A percentile compares a stretch with the other conserved stretches of the same genome.
phyloP scores from a whole-genome alignment of 2,797 vertebrate species.

The Hafferia zeledoni region DNA sequence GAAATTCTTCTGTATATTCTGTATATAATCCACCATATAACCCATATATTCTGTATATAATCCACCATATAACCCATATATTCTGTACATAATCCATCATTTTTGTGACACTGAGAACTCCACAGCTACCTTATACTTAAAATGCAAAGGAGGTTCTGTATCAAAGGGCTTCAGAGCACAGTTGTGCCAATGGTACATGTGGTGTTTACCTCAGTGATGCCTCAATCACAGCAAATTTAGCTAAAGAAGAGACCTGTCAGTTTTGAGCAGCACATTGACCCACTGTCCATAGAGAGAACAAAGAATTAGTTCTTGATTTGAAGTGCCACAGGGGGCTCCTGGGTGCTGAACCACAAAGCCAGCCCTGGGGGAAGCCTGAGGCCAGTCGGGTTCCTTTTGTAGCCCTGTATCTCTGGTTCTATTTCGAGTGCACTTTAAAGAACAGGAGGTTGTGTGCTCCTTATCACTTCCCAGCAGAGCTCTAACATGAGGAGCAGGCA shows the following conservation, averaged over 20 bases:
- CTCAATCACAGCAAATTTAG: fast-evolving
- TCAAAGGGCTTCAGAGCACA: neutral
- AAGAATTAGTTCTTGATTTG: neutral
- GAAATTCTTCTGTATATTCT: neutral
- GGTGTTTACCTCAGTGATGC: neutral
- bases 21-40: no score
- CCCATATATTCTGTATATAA: neutral
- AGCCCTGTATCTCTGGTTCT: conserved; percentile 36
- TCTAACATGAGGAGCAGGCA: neutral
- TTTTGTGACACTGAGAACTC: neutral
- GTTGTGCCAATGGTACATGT: fast-evolving
- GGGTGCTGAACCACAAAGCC: neutral
- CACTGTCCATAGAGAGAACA: neutral
- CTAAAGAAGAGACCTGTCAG: neutral
- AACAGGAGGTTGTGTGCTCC: neutral
- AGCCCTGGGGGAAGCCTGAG: neutral
- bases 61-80: neutral
- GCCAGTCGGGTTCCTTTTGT: neutral
- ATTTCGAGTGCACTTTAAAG: conserved; percentile 49
- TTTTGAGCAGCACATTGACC: neutral
- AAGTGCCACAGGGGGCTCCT: neutral
- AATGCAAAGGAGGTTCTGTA: neutral
- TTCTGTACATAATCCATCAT: fast-evolving
- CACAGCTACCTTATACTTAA: neutral
- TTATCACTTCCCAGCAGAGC: conserved; percentile 4